These are phyloP conservation scores for Platorchestia sp. DNA, from an alignment of 1,140 invertebrate genomes.

Conservation along the genomic window DNA sequence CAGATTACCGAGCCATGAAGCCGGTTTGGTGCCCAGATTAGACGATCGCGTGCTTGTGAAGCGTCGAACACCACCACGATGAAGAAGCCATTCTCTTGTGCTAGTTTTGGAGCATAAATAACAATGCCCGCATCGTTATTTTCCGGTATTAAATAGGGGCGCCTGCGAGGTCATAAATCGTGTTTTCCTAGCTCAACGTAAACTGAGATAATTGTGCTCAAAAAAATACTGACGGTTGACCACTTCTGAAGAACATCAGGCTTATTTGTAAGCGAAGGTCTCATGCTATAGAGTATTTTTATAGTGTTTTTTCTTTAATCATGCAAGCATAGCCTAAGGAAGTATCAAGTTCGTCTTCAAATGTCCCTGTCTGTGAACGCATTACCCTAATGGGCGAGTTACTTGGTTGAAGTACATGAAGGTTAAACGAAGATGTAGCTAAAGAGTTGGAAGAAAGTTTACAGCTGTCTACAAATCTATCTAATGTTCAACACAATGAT, in stretches of 20 bases:
- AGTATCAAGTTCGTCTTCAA: background rate
- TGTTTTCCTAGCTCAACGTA: background rate
- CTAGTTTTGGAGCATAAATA: background rate
- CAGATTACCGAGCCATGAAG: background rate
- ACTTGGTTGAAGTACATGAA: background rate
- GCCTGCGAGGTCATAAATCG: background rate
- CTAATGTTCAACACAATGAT: too few species aligned
- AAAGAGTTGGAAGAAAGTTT: background rate
- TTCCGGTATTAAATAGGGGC: background rate
- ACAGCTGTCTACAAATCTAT: too few species aligned
- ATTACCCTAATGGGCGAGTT: background rate
- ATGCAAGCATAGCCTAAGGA: background rate
- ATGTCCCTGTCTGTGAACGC: too few species aligned
- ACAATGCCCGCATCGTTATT: background rate
- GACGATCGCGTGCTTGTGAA: conserved; percentile 20
- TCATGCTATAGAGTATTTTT: background rate
- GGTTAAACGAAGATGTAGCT: background rate
- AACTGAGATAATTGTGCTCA: background rate
- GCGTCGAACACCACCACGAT: background rate
- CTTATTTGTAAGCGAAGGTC: background rate
- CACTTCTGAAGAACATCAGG: background rate
- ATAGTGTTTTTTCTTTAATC: background rate
- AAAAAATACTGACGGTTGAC: background rate
- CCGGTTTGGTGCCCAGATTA: background rate
- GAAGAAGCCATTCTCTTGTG: background rate